Evolutionary conservation across 2,113 vertebrate species (phyloP), one percentile per base, ranked within the genome.

Genomic region (Phalacrocorax aristotelis): DNA sequence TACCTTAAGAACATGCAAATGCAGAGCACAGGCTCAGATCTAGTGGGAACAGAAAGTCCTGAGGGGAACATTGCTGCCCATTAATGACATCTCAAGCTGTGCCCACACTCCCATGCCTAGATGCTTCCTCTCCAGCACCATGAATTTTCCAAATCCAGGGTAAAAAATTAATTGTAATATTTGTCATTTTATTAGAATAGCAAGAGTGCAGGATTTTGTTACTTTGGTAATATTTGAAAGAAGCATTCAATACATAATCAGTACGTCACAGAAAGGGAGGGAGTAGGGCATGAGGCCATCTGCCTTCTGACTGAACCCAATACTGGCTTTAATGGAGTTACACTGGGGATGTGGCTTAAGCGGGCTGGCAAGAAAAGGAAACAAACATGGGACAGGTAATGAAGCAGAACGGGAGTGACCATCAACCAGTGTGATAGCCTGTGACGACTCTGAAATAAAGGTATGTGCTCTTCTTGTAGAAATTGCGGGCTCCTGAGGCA

Each of bases 341-440:
- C 64, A 60, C 60, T 61, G 70, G 85, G 52, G 80, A 94, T 58
- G 44, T 82, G 77, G 49, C 36, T 89, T 80, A 94, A 87, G 60
- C 26, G 11, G 62, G 74, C 54, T 95, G 89, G 87, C 82, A 87
- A 64, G 88, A 72, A 52, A 78, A 88, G 40, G 83, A 89, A 93
- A 94, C 66, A 91, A 95, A 95, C n/a, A 17, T 78, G 46, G 62
- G 68, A 77, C 62, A 92, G 77, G 55, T 95, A 97, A 96, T 57
- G 78, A 88, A 96, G 95, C 83, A 93, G 86, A 94, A 96, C 82
- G 49, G 68, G 78, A 94, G 74, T 2, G 10, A 96, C 38, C 75
- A 91, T 57, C 94, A 93, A 72, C 70, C 70, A 83, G 91, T 13
- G 40, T 75, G 89, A 88, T 68, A 91, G 78, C 58, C 58, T 72